Evolutionary conservation across 2,797 vertebrate genomes (phyloP), one percentile per base, ranked within the genome.

Genomic region (Luscinia luscinia): DNA sequence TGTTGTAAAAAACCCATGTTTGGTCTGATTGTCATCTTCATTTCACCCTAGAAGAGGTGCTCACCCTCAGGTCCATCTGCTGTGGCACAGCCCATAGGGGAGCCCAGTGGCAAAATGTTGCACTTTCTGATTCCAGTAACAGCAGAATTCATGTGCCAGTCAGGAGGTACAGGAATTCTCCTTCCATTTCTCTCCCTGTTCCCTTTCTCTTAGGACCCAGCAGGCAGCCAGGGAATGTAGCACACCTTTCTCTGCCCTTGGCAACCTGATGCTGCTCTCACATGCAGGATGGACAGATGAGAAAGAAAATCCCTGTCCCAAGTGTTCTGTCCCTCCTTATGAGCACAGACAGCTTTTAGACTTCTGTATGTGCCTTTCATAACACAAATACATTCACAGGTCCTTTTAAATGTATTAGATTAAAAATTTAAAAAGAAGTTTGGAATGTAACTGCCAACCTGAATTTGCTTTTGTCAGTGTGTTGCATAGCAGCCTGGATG

Each of bases 401-500:
- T 66, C 18, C 9, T 78, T 75, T 80, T 55, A 40, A 72, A 9
- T 43, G 15, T 38, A 79, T 66, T 46, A 59, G 38, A 75, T 64
- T 49, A 78, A 95, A 88, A 84, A 75, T 78, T 40, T 15, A 32
- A 90, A 76, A 46, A 55, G 15, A 67, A 51, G 26, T 76, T 66
- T 79, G 55, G 66, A 81, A 76, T 75, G 28, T 36, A 89, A 38
- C 24, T 77, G 45, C 41, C 73, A 72, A 22, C 11, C 38, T 77
- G 75, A 73, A 91, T 87, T 94, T 85, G 16, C 72, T 78, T 79
- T 73, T 84, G 69, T 76, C 45, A 34, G 58, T 63, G 43, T 58
- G 54, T n/a, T 62, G n/a, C 46, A 17, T 6, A 81, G 62, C 59
- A 88, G 43, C 34, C 54, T 48, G 22, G 19, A 64, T 79, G 74